phyloP scores from a whole-genome alignment of 2,113 vertebrate species.

The Microtus pennsylvanicus region DNA sequence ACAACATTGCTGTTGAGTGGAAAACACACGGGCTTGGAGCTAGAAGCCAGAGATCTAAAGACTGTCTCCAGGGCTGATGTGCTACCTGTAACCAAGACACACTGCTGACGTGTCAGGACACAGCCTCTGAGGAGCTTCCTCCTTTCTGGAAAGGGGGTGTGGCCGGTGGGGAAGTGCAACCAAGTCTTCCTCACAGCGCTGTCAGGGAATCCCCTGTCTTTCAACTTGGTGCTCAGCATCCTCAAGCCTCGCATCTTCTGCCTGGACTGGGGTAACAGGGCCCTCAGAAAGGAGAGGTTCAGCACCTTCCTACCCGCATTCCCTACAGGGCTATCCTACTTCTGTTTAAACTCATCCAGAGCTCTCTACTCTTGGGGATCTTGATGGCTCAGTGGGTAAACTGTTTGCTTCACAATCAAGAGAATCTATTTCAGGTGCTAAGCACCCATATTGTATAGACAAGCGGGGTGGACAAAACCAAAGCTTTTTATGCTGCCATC shows the following conservation, averaged over 20 bases:
- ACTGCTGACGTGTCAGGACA: neutral
- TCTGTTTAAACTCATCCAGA: neutral
- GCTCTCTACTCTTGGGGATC: neutral
- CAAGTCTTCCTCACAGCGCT: neutral
- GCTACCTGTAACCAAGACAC: conserved; percentile 12
- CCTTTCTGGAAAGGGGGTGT: neutral
- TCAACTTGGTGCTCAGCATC: neutral
- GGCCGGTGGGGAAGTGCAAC: neutral
- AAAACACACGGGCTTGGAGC: neutral
- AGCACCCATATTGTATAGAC: too few species aligned
- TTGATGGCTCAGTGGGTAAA: neutral
- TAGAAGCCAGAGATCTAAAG: conserved; percentile 28
- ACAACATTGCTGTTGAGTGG: neutral
- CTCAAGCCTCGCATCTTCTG: neutral
- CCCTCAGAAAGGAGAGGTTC: neutral
- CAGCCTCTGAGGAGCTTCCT: neutral
- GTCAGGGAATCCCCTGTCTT: neutral
- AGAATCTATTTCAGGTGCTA: neutral
- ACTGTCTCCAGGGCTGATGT: neutral
- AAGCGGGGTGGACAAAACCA: neutral
- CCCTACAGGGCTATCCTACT: neutral
- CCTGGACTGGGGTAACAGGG: neutral
- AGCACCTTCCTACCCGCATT: neutral
- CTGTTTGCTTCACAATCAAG: neutral
- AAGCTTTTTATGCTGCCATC: neutral